These are phyloP conservation scores for Meloidogyne hapla DNA, from an alignment of 1,140 invertebrate species.

Conservation along the genomic window DNA sequence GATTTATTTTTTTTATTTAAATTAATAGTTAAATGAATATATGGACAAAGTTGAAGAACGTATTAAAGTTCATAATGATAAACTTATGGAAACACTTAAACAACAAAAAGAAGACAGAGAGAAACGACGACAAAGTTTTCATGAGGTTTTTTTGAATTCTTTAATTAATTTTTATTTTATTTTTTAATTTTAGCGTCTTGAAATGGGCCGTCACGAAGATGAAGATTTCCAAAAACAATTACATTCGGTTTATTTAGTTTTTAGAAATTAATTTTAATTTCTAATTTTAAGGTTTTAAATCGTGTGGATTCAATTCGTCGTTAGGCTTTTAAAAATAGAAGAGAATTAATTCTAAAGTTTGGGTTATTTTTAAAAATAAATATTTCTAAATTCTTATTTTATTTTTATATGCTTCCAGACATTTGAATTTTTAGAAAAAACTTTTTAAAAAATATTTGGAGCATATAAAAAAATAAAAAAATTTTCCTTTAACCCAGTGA, in stretches of 20 bases:
- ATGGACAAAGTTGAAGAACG: constrained; percentile 52
- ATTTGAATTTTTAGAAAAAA: too few relatives aligned
- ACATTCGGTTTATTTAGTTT: constrained; percentile 12
- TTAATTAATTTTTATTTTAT: too few relatives aligned
- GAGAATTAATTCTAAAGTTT: background rate
- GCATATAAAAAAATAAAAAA: too few relatives aligned
- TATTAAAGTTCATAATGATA: constrained; percentile 47
- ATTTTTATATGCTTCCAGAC: too few relatives aligned
- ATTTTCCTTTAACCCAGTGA: too few relatives aligned
- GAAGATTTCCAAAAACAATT: constrained; percentile 53
- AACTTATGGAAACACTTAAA: constrained; percentile 44
- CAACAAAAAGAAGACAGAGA: constrained; percentile 53
- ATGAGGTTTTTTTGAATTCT: constrained; percentile 40
- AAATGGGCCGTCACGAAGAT: constrained; percentile 45
- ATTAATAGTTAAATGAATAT: constrained; percentile 43
- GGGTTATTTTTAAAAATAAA: background rate
- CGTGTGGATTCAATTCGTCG: constrained; percentile 11
- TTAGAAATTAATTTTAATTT: background rate
- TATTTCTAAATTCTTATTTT: too few relatives aligned
- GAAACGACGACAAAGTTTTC: constrained; percentile 54
- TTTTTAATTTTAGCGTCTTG: constrained; percentile 48
- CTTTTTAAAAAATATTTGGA: too few relatives aligned
- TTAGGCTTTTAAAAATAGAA: too few relatives aligned
- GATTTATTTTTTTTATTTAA: too few relatives aligned
- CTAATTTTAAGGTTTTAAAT: constrained; percentile 6